Percentiles rank a stretch among this genome's conserved stretches.
Conservation (phyloP, 2,113 vertebrate genomes). For the Gallinago undulata region DNA sequence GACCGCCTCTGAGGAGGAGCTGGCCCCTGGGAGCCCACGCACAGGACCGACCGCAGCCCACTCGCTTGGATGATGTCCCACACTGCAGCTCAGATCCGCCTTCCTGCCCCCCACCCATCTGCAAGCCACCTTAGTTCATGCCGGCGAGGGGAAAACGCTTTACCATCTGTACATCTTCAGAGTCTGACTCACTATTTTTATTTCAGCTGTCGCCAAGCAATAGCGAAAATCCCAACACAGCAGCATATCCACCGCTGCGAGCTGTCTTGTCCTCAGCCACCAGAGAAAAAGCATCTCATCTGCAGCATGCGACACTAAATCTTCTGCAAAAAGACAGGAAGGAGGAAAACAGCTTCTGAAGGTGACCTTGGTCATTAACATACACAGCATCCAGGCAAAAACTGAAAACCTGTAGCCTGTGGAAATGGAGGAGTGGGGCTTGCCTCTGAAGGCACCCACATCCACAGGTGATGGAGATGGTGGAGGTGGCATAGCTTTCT, state of each 20-base stretch:
- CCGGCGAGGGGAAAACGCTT: not conserved
- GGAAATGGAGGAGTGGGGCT: not conserved
- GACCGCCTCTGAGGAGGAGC: not conserved
- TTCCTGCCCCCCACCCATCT: not conserved
- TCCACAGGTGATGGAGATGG: not conserved
- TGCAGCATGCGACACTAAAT: rapidly evolving
- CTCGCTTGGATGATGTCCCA: not conserved
- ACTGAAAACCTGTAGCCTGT: not conserved
- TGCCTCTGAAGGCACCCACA: not conserved
- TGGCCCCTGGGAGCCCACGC: rapidly evolving
- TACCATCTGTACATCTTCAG: slow-evolving; percentile 30
- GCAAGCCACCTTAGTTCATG: not conserved
- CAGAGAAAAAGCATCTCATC: not conserved
- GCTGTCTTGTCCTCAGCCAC: not conserved
- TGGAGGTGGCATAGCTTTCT: not conserved
- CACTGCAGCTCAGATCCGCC: not conserved
- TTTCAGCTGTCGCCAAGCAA: slow-evolving; percentile 61
- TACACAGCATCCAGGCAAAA: not conserved
- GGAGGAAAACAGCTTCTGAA: not conserved
- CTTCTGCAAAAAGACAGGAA: not conserved
- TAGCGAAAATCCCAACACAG: not conserved
- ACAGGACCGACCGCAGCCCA: rapidly evolving
- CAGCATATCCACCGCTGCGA: not conserved
- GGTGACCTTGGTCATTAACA: not conserved
- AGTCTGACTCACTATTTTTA: slow-evolving; percentile 64